phyloP scores from a whole-genome alignment of 2,888 invertebrate genomes.

The Agapostemon virescens region DNA sequence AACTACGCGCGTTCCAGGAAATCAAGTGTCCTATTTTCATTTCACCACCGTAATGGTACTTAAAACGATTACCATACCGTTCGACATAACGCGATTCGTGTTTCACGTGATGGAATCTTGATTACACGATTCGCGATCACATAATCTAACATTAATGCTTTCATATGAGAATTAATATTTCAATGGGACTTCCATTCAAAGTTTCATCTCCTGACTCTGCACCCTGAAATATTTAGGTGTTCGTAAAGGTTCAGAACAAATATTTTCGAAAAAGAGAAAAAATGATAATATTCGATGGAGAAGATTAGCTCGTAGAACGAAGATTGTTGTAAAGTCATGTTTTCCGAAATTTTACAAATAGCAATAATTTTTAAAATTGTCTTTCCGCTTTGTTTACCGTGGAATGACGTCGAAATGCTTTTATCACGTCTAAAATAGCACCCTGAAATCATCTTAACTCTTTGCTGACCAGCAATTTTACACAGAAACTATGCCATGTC shows the following conservation, averaged over 20 bases:
- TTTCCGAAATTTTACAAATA: not conserved
- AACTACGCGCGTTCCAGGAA: not conserved
- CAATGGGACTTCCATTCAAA: not conserved
- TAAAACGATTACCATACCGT: not conserved
- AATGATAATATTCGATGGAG: not conserved
- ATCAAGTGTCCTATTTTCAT: slow-evolving; percentile 15
- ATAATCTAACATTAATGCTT: not conserved
- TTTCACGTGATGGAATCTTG: not conserved
- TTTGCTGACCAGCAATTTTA: too few relatives aligned
- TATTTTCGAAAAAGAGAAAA: not conserved
- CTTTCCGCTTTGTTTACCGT: not conserved
- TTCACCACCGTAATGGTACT: not conserved
- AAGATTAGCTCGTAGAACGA: not conserved
- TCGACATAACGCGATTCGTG: not conserved
- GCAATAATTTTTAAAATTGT: not conserved
- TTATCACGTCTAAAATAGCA: not conserved
- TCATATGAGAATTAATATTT: not conserved
- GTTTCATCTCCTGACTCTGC: not conserved
- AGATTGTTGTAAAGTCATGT: not conserved
- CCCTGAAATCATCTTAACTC: too few relatives aligned
- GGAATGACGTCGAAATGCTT: not conserved
- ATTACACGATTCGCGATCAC: not conserved
- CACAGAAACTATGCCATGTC: too few relatives aligned
- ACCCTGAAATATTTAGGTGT: not conserved
- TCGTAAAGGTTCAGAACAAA: not conserved